Evolutionary conservation across 2,888 invertebrate species (phyloP), one percentile per base, ranked within the genome.

Genomic region (Tribolium freemani): DNA sequence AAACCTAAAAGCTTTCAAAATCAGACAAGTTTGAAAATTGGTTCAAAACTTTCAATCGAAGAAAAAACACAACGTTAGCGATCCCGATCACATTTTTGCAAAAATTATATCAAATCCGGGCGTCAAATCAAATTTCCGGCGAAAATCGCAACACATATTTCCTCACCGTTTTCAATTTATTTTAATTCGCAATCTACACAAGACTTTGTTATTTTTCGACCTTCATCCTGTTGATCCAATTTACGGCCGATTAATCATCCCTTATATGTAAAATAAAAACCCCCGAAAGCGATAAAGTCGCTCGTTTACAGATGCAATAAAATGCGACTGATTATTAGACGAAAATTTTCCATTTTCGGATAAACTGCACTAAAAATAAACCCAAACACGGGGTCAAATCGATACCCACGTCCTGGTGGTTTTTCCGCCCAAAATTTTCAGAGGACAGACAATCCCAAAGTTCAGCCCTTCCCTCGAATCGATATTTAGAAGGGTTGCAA

Each of bases 121-220:
- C 48, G 61, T 50, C 61, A n/a, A 63, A 63, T 21, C 13, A 51
- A 64, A 64, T 64, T 64, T 53, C 53, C 61, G 51, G 11, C 53
- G 51, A 64, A 64, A 64, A 64, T 53, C 13, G 38, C 31, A 64
- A 20, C 8, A 51, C 64, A 64, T 53, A 44, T 64, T 61, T 61
- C 21, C 61, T 26, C 16, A 5, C 26, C 11, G 50, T 30, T 50
- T 48, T 20, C 64, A 30, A 53, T 64, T 64, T 13, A 30, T 30
- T 9, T 53, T 53, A 58, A 58, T 61, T 61, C 61, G n/a, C 21
- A 61, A 45, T 9, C 16, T 20, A 58, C 20, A 58, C 58, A 58
- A 20, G 38, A 44, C 13, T 16, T 38, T 38, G 38, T 38, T 38
- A 38, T 38, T 38, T 38, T n/a, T 38, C 38, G n/a, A 38, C 38